Base-by-base conservation (phyloP, 1,140 invertebrate genomes). In the Mylabris phalerata region DNA sequence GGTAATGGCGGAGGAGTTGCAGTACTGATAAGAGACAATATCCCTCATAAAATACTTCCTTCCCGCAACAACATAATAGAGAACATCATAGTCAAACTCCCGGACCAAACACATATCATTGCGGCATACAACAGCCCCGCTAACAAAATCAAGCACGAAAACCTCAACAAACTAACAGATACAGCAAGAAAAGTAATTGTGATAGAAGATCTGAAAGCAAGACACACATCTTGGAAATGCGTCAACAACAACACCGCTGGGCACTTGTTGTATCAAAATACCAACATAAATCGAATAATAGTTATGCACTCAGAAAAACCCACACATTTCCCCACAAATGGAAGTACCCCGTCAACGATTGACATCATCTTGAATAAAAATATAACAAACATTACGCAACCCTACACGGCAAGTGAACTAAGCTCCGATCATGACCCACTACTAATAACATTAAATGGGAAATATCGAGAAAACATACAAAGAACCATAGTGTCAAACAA, bases 331-430 rank as follows among this genome's bases (percentile, higher is more conserved):
- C 58, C 58, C 2, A 9, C 43, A 2, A 60, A 60, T 32, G 26
- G 40, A 7, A 3, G 6, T 3, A 55, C 44, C 9, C 58, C 51
- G 2, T 48, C 58, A 26, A 55, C 38, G 6, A 60, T 60, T 4
- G 58, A 60, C 47, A 11, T 55, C 1, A 13, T 55, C 24, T 2
- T 60, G 3, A 55, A 11, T 24, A 60, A 60, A 60, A 60, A 55
- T 25, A 41, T 48, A 3, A 42, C 9, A 9, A 41, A n/a, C 27
- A n/a, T 13, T 11, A 27, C n/a, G 3, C n/a, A 57, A 24, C 13
- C 42, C 2, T 3, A 4, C 9, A 7, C 48, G 9, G 3, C 44
- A 11, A 11, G 4, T 2, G 19, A 9, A 43, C 40, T 55, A 26
- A 27, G 4, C 11, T 59, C 57, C 3, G 57, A 59, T 25, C 57